These are phyloP conservation scores for Cavia aperea DNA, from an alignment of 2,113 vertebrate genomes.

Conservation along the genomic window DNA sequence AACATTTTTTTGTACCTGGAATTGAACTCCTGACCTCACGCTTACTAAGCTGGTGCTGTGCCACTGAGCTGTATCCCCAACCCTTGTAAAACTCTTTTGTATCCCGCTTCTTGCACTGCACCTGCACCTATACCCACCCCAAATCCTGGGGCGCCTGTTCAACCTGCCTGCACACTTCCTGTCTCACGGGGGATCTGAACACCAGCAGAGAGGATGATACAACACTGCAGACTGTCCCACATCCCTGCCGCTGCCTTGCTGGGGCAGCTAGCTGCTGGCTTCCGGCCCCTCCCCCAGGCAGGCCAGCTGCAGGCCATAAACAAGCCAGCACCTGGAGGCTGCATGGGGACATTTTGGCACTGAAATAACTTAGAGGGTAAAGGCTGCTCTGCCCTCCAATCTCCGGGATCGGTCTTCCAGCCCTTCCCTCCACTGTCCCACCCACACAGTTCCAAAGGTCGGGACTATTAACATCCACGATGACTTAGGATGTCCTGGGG, in stretches of 20 bases:
- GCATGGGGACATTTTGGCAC: background rate
- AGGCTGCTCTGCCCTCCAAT: slow-evolving; percentile 16
- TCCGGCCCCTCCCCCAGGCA: slow-evolving; percentile 30
- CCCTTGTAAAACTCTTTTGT: background rate
- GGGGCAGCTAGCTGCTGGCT: background rate
- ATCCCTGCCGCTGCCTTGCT: background rate
- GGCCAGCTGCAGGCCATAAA: slow-evolving; percentile 35
- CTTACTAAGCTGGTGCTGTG: too few relatives aligned
- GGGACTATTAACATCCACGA: background rate
- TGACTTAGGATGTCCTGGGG: slow-evolving; percentile 57
- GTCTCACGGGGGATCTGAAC: background rate
- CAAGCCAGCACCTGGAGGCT: slow-evolving; percentile 37
- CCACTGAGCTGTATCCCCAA: too few relatives aligned
- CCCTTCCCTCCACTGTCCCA: background rate
- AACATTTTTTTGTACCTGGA: background rate
- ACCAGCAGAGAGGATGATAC: background rate
- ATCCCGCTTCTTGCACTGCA: background rate
- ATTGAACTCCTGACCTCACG: too few relatives aligned
- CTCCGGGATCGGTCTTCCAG: background rate
- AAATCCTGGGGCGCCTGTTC: background rate
- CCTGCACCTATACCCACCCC: background rate
- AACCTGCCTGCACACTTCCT: background rate
- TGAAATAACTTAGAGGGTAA: slow-evolving; percentile 27
- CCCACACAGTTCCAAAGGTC: slow-evolving; percentile 31
- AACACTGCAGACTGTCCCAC: background rate